These are phyloP conservation scores for Dicrurus megarhynchus DNA, from an alignment of 2,113 vertebrate genomes.

Conservation along the genomic window DNA sequence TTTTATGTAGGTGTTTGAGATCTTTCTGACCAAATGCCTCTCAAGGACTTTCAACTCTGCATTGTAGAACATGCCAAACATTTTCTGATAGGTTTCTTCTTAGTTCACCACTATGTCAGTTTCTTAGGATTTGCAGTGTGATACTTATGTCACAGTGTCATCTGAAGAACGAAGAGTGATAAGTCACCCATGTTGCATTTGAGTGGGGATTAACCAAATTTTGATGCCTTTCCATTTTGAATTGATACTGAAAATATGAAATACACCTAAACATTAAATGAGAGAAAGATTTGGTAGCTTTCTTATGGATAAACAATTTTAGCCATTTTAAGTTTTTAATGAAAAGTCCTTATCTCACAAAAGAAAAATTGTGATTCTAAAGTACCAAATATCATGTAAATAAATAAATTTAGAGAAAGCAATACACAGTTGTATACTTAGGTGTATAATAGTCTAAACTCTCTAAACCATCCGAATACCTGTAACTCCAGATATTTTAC, in stretches of 20 bases:
- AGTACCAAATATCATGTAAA: not conserved
- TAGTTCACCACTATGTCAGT: not conserved
- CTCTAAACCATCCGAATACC: not conserved
- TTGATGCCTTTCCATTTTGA: not conserved
- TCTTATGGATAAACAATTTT: not conserved
- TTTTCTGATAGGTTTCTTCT: not conserved
- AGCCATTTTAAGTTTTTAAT: not conserved
- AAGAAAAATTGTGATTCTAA: not conserved
- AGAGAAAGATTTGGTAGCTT: not conserved
- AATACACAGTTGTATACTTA: not conserved
- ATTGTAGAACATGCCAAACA: rapidly evolving
- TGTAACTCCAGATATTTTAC: not conserved
- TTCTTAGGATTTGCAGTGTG: not conserved
- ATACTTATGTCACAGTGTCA: not conserved
- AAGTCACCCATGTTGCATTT: not conserved
- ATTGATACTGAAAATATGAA: not conserved
- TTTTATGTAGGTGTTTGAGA: not conserved
- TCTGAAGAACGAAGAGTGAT: not conserved
- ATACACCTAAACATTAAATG: not conserved
- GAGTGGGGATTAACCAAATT: not conserved
- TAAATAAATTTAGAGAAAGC: not conserved
- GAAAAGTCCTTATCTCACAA: not conserved
- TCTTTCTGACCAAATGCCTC: not conserved
- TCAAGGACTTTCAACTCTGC: not conserved
- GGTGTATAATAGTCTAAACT: not conserved